phyloP scores from a whole-genome alignment of 2,113 vertebrate species.

The Anhinga anhinga region DNA sequence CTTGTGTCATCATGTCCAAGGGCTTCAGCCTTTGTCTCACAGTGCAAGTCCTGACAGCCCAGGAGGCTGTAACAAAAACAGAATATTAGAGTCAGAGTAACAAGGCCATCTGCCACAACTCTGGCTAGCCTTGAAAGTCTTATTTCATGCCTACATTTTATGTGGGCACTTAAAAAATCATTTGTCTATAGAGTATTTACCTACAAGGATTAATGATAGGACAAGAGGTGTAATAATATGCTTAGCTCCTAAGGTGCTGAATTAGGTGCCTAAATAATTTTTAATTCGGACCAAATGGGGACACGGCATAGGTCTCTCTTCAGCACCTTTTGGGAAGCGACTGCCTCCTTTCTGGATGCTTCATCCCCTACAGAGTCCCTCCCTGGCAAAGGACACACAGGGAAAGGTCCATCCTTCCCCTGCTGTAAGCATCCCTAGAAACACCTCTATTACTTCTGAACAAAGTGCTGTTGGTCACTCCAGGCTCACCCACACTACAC shows the following conservation, averaged over 20 bases:
- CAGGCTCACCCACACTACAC: background rate
- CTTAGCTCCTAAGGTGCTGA: background rate
- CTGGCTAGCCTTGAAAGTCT: background rate
- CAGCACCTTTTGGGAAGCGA: background rate
- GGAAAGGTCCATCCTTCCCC: background rate
- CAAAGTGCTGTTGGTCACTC: background rate
- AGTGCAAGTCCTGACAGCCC: background rate
- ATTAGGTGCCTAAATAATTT: background rate
- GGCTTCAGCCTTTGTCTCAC: background rate
- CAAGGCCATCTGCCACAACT: background rate
- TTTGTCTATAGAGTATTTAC: background rate
- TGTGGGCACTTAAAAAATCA: background rate
- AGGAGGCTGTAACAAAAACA: background rate
- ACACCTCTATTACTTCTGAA: background rate
- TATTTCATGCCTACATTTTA: background rate
- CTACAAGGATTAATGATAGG: background rate
- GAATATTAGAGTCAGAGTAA: background rate
- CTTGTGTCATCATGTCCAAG: accelerated
- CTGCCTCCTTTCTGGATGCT: background rate
- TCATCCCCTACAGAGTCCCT: background rate
- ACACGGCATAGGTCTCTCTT: background rate
- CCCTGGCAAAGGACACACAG: background rate
- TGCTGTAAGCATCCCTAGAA: background rate
- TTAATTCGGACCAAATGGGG: background rate
- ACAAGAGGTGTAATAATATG: background rate